Conservation (phyloP, 2,888 invertebrate species). For the Aspidiotus rigidus region DNA sequence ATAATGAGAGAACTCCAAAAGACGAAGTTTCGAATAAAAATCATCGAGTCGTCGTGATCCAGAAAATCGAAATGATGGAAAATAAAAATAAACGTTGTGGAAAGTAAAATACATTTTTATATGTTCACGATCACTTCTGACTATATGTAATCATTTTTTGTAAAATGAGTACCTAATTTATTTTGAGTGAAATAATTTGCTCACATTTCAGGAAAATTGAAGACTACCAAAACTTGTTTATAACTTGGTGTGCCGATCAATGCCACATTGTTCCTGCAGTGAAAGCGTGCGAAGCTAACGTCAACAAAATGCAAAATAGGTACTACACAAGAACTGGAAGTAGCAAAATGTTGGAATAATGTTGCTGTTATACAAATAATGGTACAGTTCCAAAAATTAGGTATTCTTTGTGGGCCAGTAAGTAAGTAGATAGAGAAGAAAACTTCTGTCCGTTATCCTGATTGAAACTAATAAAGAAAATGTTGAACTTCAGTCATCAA, state of each 20-base stretch:
- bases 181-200: background rate
- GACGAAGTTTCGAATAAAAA: conserved; percentile 39
- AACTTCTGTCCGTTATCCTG: too few species aligned
- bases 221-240: background rate
- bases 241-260: background rate
- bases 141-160: background rate
- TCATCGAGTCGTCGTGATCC: conserved; percentile 44
- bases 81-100: conserved; percentile 49
- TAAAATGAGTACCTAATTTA: background rate
- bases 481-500: too few species aligned
- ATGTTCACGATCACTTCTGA: background rate
- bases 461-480: too few species aligned
- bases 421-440: background rate
- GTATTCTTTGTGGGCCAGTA: background rate
- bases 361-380: conserved; percentile 5
- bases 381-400: background rate
- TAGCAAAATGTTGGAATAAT: conserved; percentile 15
- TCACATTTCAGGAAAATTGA: background rate
- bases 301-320: conserved; percentile 4
- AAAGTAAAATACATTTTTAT: conserved; percentile 43
- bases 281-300: conserved; percentile 6
- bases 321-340: background rate
- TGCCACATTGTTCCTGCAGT: background rate
- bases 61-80: conserved; percentile 51
- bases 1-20: conserved; percentile 46